Base-by-base conservation (phyloP, 2,797 vertebrate species). In the Schizothorax lantsangensis region DNA sequence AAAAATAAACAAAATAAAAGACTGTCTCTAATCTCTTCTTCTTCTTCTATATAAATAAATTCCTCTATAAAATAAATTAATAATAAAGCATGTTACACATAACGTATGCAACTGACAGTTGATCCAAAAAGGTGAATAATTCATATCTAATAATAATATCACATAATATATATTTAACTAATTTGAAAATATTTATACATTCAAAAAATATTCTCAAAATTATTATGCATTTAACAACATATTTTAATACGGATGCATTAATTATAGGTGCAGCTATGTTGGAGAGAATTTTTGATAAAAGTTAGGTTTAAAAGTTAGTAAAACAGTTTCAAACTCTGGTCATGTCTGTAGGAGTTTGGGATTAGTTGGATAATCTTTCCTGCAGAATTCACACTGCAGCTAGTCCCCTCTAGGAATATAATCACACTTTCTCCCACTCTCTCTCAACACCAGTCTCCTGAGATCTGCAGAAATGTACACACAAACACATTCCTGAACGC, bases 401-500 rank as follows among this genome's bases (percentile, higher is more conserved):
- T 40, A 26, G 45, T 49, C 21, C 36, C 45, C 62, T 79, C 59
- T 57, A 75, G 74, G 66, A 71, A 85, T 43, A 54, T 79, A 86
- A 74, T 86, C 68, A 64, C 84, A 86, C 84, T 45, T 66, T 79
- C 75, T 68, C 47, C 59, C 23, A 69, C 74, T 79, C 73, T 77
- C 62, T 84, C 40, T 54, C 74, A 79, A 26, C 64, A 79, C 47
- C 38, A 45, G 36, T 75, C 82, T 75, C 82, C 26, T 66, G 54
- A 74, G 68, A 86, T 74, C 38, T 81, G 57, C 30, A 71, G 30
- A 80, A 81, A 57, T 43, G 33, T 57, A 47, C 66, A 78, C 49
- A 43, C 84, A 81, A 71, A 81, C 78, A 64, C 62, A 40, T 62
- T 71, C 38, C 36, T 64, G 30, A 74, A 79, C 0, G 17, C 49